Conservation (phyloP, 2,888 invertebrate species). For the Clistopyga incitator region DNA sequence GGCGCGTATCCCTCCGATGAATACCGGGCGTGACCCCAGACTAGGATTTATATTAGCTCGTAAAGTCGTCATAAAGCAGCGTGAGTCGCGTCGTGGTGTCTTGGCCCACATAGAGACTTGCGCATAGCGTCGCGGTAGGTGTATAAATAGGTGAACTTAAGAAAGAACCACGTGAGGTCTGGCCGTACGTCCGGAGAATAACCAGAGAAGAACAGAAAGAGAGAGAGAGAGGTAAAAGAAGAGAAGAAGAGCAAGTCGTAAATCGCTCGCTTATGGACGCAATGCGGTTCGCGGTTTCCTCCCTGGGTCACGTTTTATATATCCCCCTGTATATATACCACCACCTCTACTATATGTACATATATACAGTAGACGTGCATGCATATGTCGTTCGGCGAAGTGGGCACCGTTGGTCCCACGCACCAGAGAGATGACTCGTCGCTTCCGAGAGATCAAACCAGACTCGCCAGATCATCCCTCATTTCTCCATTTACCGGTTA, state of each 20-base stretch:
- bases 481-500: constrained; percentile 5
- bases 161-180: constrained; percentile 26
- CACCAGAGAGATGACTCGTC: constrained; percentile 59
- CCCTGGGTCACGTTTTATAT: constrained; percentile 74
- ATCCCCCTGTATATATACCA: constrained; percentile 52
- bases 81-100: constrained; percentile 70
- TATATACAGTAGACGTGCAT: constrained; percentile 5
- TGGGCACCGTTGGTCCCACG: constrained; percentile 56
- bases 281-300: constrained; percentile 79
- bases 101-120: constrained; percentile 79
- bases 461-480: constrained; percentile 39
- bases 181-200: constrained; percentile 46
- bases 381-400: constrained; percentile 32
- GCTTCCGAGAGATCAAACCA: constrained; percentile 47
- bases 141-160: constrained; percentile 42
- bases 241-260: constrained; percentile 73
- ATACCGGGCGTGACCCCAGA: constrained; percentile 58
- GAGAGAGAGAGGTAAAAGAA: constrained; percentile 66
- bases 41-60: constrained; percentile 79
- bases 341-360: constrained; percentile 29
- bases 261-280: constrained; percentile 78
- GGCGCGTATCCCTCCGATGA: constrained; percentile 33
- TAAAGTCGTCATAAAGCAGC: constrained; percentile 76
- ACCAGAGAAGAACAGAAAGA: constrained; percentile 50
- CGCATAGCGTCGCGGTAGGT: constrained; percentile 56